Base-by-base conservation (phyloP, 2,888 invertebrate species). In the Tetragonula carbonaria region DNA sequence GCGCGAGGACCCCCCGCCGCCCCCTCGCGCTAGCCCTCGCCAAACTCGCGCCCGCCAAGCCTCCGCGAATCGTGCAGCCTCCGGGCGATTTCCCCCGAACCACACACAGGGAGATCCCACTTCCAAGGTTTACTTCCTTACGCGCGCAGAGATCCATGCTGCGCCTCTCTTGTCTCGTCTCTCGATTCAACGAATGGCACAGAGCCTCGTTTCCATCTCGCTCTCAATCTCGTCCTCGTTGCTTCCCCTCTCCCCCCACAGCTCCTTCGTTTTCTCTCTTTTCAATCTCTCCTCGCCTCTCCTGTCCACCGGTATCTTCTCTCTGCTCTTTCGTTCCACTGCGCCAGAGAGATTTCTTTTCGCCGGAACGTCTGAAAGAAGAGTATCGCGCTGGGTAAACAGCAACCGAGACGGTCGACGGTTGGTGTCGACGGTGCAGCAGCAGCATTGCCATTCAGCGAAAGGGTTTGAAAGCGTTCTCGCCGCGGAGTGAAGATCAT, bases 111-210 rank as follows among this genome's bases (percentile, higher is more conserved):
- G 57, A 59, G 82, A 87, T 86, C 85, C 65, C 11, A 0, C 72
- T 80, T 45, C 45, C 45, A 85, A 87, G 74, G 85, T 86, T 88
- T 78, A 45, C 75, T 11, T 80, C 78, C 68, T 51, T 66, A 84
- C 82, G 78, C 73, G 57, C 57, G 57, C 13, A 14, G 4, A 57
- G 57, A n/a, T 13, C n/a, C 13, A 14, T 6, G 38, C 45, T 45
- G 57, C 76, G 87, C 74, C 87, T 45, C 90, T 89, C 85, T 89
- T 91, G 90, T 91, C 91, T 87, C 78, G 73, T 81, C 45, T 38
- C 38, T 86, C 63, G 68, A 75, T 79, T 67, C 66, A 73, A 62
- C 51, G 38, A 8, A 38, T 33, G 33, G 33, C 33, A 55, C 6
- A 57, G 33, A 33, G 33, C 70, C 6, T 16, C 65, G 45, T 50